These are phyloP conservation scores for Battus philenor DNA, from an alignment of 1,140 invertebrate genomes.

Conservation along the genomic window DNA sequence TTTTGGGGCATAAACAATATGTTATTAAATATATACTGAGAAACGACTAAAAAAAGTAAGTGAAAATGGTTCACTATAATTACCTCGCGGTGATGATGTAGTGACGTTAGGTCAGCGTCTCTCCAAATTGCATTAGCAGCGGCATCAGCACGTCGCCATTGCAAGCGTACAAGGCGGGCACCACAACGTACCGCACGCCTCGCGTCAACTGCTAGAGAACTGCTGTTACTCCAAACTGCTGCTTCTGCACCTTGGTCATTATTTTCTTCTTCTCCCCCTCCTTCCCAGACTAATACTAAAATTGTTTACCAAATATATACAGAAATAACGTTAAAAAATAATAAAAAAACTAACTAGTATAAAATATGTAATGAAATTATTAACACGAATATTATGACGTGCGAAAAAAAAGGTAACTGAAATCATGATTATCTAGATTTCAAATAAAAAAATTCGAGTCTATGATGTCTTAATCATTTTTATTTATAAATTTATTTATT, in stretches of 20 bases:
- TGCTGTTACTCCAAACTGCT: conserved; percentile 64
- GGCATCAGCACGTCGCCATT: conserved; percentile 52
- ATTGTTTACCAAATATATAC: background rate
- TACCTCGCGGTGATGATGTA: conserved; percentile 65
- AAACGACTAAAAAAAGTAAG: no score
- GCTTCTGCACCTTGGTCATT: conserved; percentile 48
- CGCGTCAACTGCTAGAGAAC: conserved; percentile 52
- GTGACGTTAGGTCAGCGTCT: conserved; percentile 56
- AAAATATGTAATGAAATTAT: no score
- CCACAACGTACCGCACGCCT: conserved; percentile 56
- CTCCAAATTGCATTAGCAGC: conserved; percentile 34
- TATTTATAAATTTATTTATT: no score
- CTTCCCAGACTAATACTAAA: conserved; percentile 64
- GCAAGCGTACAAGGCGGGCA: conserved; percentile 53
- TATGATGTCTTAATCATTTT: no score
- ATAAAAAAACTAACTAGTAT: no score
- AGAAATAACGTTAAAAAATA: no score
- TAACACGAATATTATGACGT: no score
- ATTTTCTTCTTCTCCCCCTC: conserved; percentile 44
- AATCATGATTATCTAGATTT: no score
- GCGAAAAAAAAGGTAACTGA: no score
- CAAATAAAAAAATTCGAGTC: no score
- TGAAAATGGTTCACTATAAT: conserved; percentile 3
- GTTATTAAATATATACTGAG: no score
- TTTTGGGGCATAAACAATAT: no score